Evolutionary conservation across 2,797 vertebrate species (phyloP), one percentile per base, ranked within the genome.

Genomic region (Taeniopygia guttata): DNA sequence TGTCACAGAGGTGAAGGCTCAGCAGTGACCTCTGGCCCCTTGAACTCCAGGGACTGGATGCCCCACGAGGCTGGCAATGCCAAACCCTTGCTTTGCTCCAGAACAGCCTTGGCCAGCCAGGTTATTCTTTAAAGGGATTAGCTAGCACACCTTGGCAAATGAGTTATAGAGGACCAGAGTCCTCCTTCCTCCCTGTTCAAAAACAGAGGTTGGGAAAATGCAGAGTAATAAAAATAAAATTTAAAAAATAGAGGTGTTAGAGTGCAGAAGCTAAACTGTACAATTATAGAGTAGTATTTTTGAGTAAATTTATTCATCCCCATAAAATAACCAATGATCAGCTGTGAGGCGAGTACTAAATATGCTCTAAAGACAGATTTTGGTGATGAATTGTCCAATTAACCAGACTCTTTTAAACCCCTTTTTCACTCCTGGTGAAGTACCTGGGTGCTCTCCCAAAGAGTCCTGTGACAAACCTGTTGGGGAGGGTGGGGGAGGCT

Each of bases 1-100:
- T 95, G 94, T 93, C 87, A 72, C 60, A 93, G 94, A 93, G 97
- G 96, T 94, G 95, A 88, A 66, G 90, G 79, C 90, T 95, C 92
- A 94, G 67, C 85, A 62, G 62, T 83, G 93, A 94, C 94, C 94
- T 84, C 93, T 94, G 87, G 91, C 85, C 76, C 89, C 88, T 48
- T 78, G 87, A 95, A 90, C 93, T 75, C 75, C 20, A 21, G 87
- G 51, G 51, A 6, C 51, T 34, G 85, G 87, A 79, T 80, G 78
- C 69, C 78, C 77, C 92, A 16, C 29, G 34, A 78, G 42, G 51
- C 3, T 82, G 92, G 67, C 18, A 26, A 5, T 22, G 3, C 43
- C 40, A n/a, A 48, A 63, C 42, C 64, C 46, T 48, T 11, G 26
- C 70, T 80, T 34, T 52, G 78, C 84, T 89, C 7, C 77, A 46